Base-by-base conservation (phyloP, 2,797 vertebrate genomes). In the Sebastiscus albofasciatus region DNA sequence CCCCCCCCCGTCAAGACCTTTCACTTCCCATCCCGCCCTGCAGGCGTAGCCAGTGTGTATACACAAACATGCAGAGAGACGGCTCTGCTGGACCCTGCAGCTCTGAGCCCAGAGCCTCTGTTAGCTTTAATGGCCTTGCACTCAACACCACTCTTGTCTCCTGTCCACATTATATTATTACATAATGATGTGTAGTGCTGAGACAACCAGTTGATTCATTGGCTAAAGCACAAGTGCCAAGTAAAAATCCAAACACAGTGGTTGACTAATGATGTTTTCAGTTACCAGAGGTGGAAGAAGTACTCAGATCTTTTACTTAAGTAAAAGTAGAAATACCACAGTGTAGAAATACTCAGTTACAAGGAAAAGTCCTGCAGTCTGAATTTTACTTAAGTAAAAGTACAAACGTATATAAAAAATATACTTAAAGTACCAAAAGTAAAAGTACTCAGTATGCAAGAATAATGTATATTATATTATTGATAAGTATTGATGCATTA, bases 41-140 rank as follows among this genome's bases (percentile, higher is more conserved):
- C 26, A 88, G 89, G 79, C 59, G 24, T 8, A 80, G 77, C 77
- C 52, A 59, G 67, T 85, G 82, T 86, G 64, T 83, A 86, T 79
- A 85, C 49, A 83, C 81, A 87, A 79, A 85, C 84, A 83, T 65
- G 72, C 80, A 84, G 58, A 66, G 67, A 88, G 75, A 87, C 68
- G 77, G 75, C 75, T 55, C 72, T 26, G 62, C 72, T 82, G 59
- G 56, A 69, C 34, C 77, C 79, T 78, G 82, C 64, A 89, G 87
- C 73, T 55, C 73, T 72, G 14, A 77, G 65, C 65, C 72, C 16
- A 58, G 29, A 79, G 74, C 60, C 54, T 62, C 46, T 69, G 42
- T 56, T 88, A 62, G 58, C 62, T 86, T 82, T 49, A 79, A 69
- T 76, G 67, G 69, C 82, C 72, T 82, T 55, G 73, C 31, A 82